Conservation (phyloP, 2,797 vertebrate genomes). For the Myotis vivesi region DNA sequence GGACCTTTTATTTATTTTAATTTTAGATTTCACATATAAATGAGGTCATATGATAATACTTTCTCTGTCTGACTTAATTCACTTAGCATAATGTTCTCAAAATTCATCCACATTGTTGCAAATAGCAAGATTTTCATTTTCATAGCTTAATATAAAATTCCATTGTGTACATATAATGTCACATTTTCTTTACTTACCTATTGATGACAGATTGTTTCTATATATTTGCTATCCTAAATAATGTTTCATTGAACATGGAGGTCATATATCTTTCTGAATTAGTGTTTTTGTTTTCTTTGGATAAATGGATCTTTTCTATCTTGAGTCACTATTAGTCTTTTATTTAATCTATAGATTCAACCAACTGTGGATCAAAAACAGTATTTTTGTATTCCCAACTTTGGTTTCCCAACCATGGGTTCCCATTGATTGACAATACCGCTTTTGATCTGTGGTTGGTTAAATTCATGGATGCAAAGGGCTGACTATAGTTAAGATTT, state of each 20-base stretch:
- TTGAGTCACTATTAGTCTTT: neutral
- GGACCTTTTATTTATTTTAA: neutral
- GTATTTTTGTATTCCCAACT: neutral
- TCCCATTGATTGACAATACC: neutral
- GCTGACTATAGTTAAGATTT: neutral
- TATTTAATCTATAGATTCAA: neutral
- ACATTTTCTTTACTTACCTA: neutral
- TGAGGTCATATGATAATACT: neutral
- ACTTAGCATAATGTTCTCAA: neutral
- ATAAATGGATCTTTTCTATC: neutral
- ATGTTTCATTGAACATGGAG: neutral
- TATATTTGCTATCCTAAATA: neutral
- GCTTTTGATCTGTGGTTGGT: neutral
- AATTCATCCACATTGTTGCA: neutral
- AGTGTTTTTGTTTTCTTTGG: neutral
- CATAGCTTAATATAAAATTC: neutral
- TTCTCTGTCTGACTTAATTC: neutral
- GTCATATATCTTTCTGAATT: neutral
- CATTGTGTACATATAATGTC: too few species aligned
- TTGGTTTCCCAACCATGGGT: neutral
- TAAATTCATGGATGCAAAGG: neutral
- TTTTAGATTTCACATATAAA: neutral
- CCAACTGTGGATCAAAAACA: neutral
- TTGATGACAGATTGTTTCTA: neutral
- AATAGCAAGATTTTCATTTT: neutral